A percentile compares a stretch with the other conserved stretches of the same genome.
phyloP scores from a whole-genome alignment of 2,888 invertebrate genomes.

The Gari tellinella region DNA sequence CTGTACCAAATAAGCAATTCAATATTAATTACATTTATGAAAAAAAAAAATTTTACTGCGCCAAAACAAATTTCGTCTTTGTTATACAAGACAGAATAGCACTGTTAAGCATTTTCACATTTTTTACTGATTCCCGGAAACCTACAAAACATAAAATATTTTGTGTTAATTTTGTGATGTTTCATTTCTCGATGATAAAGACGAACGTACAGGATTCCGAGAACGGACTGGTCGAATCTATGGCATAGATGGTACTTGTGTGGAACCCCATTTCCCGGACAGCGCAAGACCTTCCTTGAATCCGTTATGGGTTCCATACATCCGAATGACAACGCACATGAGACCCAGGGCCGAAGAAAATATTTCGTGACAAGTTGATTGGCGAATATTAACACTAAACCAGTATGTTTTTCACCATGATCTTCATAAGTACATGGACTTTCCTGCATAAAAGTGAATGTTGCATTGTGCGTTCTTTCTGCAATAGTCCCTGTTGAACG shows the following conservation, averaged over 20 bases:
- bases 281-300: slow-evolving; percentile 15
- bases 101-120: too few species aligned
- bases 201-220: slow-evolving; percentile 36
- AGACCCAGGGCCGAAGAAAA: slow-evolving; percentile 53
- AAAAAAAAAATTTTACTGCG: too few species aligned
- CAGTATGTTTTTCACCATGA: slow-evolving; percentile 39
- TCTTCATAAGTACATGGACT: slow-evolving; percentile 34
- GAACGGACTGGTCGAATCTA: slow-evolving; percentile 54
- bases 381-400: slow-evolving; percentile 37
- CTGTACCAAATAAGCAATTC: too few species aligned
- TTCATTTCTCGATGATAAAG: too few species aligned
- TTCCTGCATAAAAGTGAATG: slow-evolving; percentile 41
- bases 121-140: too few species aligned
- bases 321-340: slow-evolving; percentile 51
- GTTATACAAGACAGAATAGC: too few species aligned
- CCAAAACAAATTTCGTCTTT: too few species aligned
- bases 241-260: slow-evolving; percentile 40
- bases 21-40: too few species aligned
- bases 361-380: slow-evolving; percentile 39
- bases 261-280: background rate
- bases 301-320: slow-evolving; percentile 42
- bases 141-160: too few species aligned
- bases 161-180: too few species aligned
- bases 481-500: slow-evolving; percentile 30
- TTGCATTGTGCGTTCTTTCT: slow-evolving; percentile 27